These are phyloP conservation scores for Scomber scombrus DNA, from an alignment of 2,113 vertebrate genomes.

Conservation along the genomic window DNA sequence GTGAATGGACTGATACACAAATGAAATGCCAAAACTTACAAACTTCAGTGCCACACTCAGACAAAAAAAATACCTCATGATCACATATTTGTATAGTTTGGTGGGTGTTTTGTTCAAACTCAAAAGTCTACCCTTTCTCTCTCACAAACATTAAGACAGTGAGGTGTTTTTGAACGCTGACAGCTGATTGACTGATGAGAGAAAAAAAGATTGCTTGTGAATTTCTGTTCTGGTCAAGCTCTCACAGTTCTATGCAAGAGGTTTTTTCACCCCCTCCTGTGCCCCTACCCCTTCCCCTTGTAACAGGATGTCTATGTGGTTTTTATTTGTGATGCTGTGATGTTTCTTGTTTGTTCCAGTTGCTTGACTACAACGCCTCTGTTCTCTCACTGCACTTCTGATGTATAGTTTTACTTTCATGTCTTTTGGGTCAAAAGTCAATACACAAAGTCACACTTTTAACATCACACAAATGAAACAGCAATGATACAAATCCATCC, in stretches of 20 bases:
- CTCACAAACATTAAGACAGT: too few species aligned
- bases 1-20: too few species aligned
- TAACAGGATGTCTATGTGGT: slow-evolving; percentile 60
- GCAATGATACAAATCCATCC: too few species aligned
- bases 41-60: too few species aligned
- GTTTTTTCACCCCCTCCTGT: neutral
- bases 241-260: neutral
- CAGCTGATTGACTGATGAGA: neutral
- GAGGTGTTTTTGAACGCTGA: slow-evolving; percentile 4
- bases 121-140: neutral
- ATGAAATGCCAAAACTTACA: too few species aligned
- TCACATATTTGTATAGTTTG: too few species aligned
- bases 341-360: slow-evolving; percentile 40
- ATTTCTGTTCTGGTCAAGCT: slow-evolving; percentile 48
- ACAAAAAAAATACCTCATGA: too few species aligned
- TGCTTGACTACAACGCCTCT: neutral
- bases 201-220: neutral
- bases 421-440: neutral
- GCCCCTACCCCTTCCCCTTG: too few species aligned
- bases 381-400: neutral
- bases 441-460: neutral
- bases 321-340: neutral
- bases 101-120: neutral
- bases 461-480: neutral
- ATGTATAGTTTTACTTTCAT: neutral